Evolutionary conservation across 2,888 invertebrate genomes (phyloP).

Genomic region (Machimus atricapillus): DNA sequence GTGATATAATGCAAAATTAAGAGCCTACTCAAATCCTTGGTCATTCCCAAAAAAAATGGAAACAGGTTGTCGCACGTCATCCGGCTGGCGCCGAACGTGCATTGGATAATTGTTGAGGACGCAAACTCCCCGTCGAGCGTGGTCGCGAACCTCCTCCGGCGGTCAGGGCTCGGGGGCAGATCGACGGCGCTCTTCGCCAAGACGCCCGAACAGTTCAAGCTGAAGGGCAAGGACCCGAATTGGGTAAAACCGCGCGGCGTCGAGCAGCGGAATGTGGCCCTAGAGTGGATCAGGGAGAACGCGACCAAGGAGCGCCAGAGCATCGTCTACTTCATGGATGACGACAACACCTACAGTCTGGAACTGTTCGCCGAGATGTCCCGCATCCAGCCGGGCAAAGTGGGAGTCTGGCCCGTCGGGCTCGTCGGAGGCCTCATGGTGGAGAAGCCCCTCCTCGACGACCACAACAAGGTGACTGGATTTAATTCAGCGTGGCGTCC

Average conservation of each 20-base stretch:
- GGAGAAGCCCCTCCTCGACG: conserved; percentile 83
- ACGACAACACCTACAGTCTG: conserved; percentile 92
- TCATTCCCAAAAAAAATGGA: not conserved
- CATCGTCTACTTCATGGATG: conserved; percentile 95
- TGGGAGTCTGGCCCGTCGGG: conserved; percentile 96
- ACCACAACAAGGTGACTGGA: conserved; percentile 65
- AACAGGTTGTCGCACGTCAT: conserved; percentile 83
- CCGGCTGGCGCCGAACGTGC: conserved; percentile 83
- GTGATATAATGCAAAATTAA: too few species aligned
- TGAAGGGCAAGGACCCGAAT: conserved; percentile 70
- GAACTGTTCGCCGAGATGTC: conserved; percentile 91
- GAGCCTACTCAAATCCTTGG: not conserved
- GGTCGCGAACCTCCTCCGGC: conserved; percentile 75
- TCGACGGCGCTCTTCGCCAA: conserved; percentile 71
- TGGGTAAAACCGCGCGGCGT: conserved; percentile 88
- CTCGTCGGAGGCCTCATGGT: conserved; percentile 94
- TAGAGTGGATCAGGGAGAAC: conserved; percentile 72
- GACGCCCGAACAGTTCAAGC: conserved; percentile 75
- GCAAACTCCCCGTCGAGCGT: conserved; percentile 72
- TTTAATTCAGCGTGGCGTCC: conserved; percentile 85
- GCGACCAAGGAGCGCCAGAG: conserved; percentile 64
- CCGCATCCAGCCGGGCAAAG: conserved; percentile 71
- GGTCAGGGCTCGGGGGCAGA: conserved; percentile 56
- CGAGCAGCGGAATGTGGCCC: conserved; percentile 85
- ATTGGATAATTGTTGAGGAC: conserved; percentile 95